These are phyloP conservation scores for Callimorpha dominula DNA, from an alignment of 2,888 invertebrate species.

Conservation along the genomic window DNA sequence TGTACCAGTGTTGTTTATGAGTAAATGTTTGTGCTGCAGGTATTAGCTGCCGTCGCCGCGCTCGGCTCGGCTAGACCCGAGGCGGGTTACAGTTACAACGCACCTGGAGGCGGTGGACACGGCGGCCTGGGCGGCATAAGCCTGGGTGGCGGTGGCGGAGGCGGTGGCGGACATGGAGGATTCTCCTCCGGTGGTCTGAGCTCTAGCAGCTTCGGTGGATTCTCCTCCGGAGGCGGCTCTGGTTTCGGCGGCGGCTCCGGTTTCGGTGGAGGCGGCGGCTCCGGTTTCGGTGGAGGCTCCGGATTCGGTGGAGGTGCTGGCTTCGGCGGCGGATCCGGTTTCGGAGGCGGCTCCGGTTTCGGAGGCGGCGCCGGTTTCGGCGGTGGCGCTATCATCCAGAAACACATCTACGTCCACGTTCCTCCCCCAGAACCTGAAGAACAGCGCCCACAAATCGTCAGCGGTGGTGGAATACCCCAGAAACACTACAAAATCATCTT, in stretches of 20 bases:
- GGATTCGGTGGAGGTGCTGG: slow-evolving; percentile 63
- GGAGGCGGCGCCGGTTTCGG: slow-evolving; percentile 71
- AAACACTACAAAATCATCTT: slow-evolving; percentile 95
- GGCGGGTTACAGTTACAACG: slow-evolving; percentile 88
- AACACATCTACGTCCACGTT: slow-evolving; percentile 94
- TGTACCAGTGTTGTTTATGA: slow-evolving; percentile 56
- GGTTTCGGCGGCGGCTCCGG: slow-evolving; percentile 53
- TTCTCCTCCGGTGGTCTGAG: slow-evolving; percentile 59
- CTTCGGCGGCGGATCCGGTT: slow-evolving; percentile 69
- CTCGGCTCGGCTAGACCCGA: slow-evolving; percentile 87
- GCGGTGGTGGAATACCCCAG: slow-evolving; percentile 89
- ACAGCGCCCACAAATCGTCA: slow-evolving; percentile 89
- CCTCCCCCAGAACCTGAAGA: slow-evolving; percentile 93
- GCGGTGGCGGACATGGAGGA: slow-evolving; percentile 53
- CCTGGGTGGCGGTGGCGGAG: slow-evolving; percentile 59
- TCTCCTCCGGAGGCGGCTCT: slow-evolving; percentile 60
- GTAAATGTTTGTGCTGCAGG: slow-evolving; percentile 69
- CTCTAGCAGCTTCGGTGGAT: slow-evolving; percentile 45
- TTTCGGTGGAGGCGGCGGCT: slow-evolving; percentile 71
- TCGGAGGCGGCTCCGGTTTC: slow-evolving; percentile 63
- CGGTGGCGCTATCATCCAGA: slow-evolving; percentile 89
- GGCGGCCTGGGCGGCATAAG: slow-evolving; percentile 71
- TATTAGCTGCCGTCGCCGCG: slow-evolving; percentile 85
- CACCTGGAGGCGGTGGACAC: slow-evolving; percentile 77
- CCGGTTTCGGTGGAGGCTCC: slow-evolving; percentile 63